Conservation (phyloP, 2,888 invertebrate species). For the Limnephilus marmoratus region DNA sequence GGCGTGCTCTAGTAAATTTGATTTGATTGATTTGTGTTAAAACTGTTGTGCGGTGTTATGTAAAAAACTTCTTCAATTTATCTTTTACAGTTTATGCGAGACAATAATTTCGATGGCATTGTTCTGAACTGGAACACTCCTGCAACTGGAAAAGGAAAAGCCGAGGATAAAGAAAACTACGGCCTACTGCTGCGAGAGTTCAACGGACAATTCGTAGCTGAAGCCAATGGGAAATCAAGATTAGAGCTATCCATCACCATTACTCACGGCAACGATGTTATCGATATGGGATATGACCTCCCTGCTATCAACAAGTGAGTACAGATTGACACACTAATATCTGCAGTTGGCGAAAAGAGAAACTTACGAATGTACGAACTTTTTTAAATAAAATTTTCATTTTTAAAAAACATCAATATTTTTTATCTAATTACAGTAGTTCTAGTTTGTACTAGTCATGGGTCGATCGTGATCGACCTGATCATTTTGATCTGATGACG, state of each 20-base stretch:
- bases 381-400: no score
- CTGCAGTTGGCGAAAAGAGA: no score
- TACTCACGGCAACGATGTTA: not conserved
- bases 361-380: no score
- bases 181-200: slow-evolving; percentile 3
- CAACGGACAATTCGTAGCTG: not conserved
- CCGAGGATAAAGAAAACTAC: slow-evolving; percentile 38
- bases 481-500: no score
- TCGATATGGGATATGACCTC: slow-evolving; percentile 78
- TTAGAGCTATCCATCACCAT: slow-evolving; percentile 22
- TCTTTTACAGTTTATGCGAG: slow-evolving; percentile 74
- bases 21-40: not conserved
- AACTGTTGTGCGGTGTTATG: not conserved
- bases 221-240: not conserved
- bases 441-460: no score
- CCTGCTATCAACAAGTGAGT: slow-evolving; percentile 86
- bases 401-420: no score
- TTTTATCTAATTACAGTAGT: no score
- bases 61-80: not conserved
- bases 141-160: slow-evolving; percentile 68
- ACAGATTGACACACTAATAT: not conserved
- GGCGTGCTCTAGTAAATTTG: no score
- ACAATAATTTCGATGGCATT: slow-evolving; percentile 84
- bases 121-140: slow-evolving; percentile 87
- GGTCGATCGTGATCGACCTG: no score